Evolutionary conservation across 2,113 vertebrate genomes (phyloP).

Genomic region (Heterotilapia buettikoferi): DNA sequence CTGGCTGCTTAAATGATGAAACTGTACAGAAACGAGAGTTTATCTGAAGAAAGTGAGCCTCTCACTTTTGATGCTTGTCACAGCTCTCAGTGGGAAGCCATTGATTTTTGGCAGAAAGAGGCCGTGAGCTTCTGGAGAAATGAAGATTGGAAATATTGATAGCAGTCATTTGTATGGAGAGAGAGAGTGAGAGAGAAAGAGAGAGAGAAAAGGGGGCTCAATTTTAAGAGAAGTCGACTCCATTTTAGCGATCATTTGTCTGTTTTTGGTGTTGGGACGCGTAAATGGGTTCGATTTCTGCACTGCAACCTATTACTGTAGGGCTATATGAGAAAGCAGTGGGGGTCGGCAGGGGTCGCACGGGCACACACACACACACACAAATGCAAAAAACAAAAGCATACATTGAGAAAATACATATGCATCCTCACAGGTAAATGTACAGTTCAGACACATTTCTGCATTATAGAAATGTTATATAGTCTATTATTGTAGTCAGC

Average conservation of each 20-base stretch:
- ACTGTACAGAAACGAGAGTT: slow-evolving; percentile 24
- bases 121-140: slow-evolving; percentile 32
- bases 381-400: background rate
- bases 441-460: background rate
- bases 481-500: background rate
- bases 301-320: slow-evolving; percentile 51
- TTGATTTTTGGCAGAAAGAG: slow-evolving; percentile 62
- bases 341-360: slow-evolving; percentile 1
- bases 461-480: background rate
- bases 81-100: slow-evolving; percentile 52
- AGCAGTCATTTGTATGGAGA: slow-evolving; percentile 54
- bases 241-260: slow-evolving; percentile 54
- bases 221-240: slow-evolving; percentile 31
- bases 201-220: background rate
- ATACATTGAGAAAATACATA: background rate
- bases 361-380: background rate
- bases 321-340: slow-evolving; percentile 39
- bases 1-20: slow-evolving; percentile 28
- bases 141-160: slow-evolving; percentile 72
- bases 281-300: slow-evolving; percentile 57
- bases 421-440: background rate
- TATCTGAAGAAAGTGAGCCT: slow-evolving; percentile 25
- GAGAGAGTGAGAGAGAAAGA: background rate
- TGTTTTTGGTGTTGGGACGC: slow-evolving; percentile 43
- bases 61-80: slow-evolving; percentile 49